Base-by-base conservation (phyloP, 1,140 invertebrate species). In the Tetramorium simillimum region DNA sequence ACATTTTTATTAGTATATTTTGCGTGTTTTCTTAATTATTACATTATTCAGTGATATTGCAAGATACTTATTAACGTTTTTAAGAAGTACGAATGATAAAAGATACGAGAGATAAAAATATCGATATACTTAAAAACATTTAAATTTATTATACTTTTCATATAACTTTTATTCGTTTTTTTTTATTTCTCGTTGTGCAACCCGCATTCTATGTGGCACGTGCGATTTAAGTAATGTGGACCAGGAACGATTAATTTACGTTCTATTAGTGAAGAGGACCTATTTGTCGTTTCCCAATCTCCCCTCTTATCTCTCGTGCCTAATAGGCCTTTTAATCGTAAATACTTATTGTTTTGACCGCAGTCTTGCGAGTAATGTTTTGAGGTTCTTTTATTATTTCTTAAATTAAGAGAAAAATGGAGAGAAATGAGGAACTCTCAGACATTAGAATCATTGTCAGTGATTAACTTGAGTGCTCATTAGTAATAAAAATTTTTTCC, bases 231-330 rank as follows among this genome's bases (percentile, higher is more conserved):
- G 46, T 84, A 86, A 85, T 86, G 53, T 85, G 43, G 21, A 65
- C 24, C 40, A 73, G 60, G 28, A 7, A 62, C 56, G 86, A 88
- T 89, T 88, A 89, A 89, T 88, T 77, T 80, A 81, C 63, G 76
- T 88, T 62, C 84, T 56, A 89, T 89, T 89, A 89, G 70, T 43
- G 87, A 73, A 80, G 76, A 86, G 82, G 60, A 81, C 60, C 53
- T 70, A 70, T 37, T 75, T n/a, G 1, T 33, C 21, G 51, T 46
- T 65, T 78, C 28, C 14, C 49, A 33, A 4, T 40, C 21, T 77
- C 33, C 58, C 24, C 53, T 72, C 63, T 60, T 63, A 1, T 28
- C 73, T 80, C 86, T 51, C 10, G 7, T 67, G 14, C 3, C 18
- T 75, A 60, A 46, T 28, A 28, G 21, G 1, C 33, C 1, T 78